Evolutionary conservation across 2,797 vertebrate species (phyloP), one percentile per base, ranked within the genome.

Genomic region (Pangasius mekongensis): DNA sequence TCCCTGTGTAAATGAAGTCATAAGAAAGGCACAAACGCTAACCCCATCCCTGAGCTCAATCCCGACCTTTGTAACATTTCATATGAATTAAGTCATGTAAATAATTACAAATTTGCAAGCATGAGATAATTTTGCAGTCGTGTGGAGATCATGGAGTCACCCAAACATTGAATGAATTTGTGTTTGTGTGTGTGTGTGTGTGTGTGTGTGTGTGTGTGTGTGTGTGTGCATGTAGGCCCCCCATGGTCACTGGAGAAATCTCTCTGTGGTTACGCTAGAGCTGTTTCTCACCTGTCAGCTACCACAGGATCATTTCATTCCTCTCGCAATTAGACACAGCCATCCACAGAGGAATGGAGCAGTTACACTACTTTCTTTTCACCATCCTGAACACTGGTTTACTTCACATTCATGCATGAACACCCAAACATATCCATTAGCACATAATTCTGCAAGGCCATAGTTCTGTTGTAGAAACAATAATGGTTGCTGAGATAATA

Each of bases 271-370:
- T 95, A 93, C 90, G 95, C 92, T 91, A 94, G 93, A 95, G 87
- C 88, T 64, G 92, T 92, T 91, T 92, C 95, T 95, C 95, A 95
- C 95, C 96, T 95, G 95, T 96, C 96, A 97, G 91, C 90, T 86
- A 92, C 91, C 90, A 92, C 91, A 95, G 92, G 92, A 94, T 94
- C 87, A 93, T 93, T 93, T 93, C 89, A 92, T 94, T 90, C 90
- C 89, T 74, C 89, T 91, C 60, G 92, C 93, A 95, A 94, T 95
- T 95, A 95, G 90, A 91, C 91, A 71, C 89, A 77, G 86, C 84
- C 71, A 84, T 90, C 86, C 62, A 88, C 33, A 84, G 84, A 85
- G 86, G 64, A 36, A 77, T 82, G 60, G 60, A 62, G 52, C 18
- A 80, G 36, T 69, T 73, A 49, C 82, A 83, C 39, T 84, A 18